Conservation (phyloP, 2,797 vertebrate species). For the Epinephelus malabaricus region DNA sequence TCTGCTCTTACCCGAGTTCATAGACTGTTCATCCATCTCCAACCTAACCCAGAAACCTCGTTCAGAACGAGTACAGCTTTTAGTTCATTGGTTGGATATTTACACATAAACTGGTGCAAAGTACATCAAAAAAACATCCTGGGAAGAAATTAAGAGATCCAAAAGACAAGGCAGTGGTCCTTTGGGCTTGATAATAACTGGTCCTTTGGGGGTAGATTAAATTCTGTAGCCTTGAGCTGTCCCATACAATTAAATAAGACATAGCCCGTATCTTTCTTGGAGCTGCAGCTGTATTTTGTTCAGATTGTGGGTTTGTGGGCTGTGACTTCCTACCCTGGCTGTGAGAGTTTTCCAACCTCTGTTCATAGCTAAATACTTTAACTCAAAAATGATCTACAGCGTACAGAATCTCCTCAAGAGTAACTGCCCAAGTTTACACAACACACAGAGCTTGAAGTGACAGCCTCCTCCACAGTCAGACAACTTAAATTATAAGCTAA, state of each 20-base stretch:
- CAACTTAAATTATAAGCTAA: conserved; percentile 20
- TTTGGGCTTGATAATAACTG: not conserved
- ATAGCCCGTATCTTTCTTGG: not conserved
- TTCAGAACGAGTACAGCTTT: not conserved
- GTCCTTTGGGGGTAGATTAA: not conserved
- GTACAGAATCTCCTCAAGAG: not conserved
- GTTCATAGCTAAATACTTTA: not conserved
- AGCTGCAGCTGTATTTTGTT: not conserved
- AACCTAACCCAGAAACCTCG: conserved; percentile 26
- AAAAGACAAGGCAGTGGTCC: not conserved
- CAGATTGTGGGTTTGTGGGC: conserved; percentile 6
- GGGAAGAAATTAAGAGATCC: not conserved
- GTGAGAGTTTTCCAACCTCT: not conserved
- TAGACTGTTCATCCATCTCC: not conserved
- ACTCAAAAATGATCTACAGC: not conserved
- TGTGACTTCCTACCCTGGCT: not conserved
- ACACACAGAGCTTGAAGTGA: not conserved
- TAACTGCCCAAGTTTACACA: not conserved
- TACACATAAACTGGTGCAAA: conserved; percentile 3
- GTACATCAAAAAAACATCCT: not conserved
- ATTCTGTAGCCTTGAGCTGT: not conserved
- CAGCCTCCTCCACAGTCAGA: not conserved
- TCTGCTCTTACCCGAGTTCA: conserved; percentile 7
- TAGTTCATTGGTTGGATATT: not conserved
- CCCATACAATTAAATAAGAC: not conserved